Percentiles rank a stretch among this genome's conserved stretches.
phyloP scores from a whole-genome alignment of 1,140 invertebrate species.

The Temnothorax nylanderi region DNA sequence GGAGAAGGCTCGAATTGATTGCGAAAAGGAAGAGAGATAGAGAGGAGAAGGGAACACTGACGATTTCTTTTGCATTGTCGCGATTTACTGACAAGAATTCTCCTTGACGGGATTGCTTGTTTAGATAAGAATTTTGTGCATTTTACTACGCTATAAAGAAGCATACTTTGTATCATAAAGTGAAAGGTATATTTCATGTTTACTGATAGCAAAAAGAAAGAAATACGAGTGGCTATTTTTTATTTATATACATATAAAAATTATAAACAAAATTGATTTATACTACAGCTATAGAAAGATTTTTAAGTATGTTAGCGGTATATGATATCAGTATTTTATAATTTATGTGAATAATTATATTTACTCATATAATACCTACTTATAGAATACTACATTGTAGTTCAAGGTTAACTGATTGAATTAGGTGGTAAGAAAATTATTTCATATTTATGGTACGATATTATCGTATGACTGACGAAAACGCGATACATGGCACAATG shows the following conservation, averaged over 20 bases:
- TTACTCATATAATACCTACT: neutral
- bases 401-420: constrained; percentile 44
- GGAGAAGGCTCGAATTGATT: constrained; percentile 69
- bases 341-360: neutral
- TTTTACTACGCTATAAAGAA: neutral
- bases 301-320: neutral
- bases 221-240: neutral
- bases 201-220: neutral
- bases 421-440: constrained; percentile 21
- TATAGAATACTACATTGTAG: neutral
- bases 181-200: neutral
- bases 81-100: constrained; percentile 39
- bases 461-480: constrained; percentile 27
- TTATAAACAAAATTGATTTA: neutral
- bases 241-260: neutral
- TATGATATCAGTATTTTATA: neutral
- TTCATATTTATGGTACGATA: constrained; percentile 42
- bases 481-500: constrained; percentile 19
- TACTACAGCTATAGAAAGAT: neutral
- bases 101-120: constrained; percentile 23
- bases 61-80: constrained; percentile 56
- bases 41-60: constrained; percentile 11
- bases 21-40: constrained; percentile 58
- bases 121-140: constrained; percentile 38
- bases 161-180: neutral